phyloP scores from a whole-genome alignment of 2,113 vertebrate genomes.

The Pygoscelis antarcticus region DNA sequence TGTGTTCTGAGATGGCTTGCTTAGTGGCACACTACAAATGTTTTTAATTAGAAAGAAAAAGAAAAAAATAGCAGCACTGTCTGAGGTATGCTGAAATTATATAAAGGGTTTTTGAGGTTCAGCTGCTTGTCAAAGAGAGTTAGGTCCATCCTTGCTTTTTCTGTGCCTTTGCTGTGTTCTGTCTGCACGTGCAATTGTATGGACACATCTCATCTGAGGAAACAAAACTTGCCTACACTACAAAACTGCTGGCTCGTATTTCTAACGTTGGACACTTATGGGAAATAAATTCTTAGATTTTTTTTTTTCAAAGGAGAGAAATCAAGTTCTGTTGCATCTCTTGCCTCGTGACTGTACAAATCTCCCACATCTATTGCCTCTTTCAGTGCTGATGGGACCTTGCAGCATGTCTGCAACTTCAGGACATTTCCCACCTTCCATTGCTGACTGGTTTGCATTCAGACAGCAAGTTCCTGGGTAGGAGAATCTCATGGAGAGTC shows the following conservation, averaged over 20 bases:
- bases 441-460: neutral
- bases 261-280: neutral
- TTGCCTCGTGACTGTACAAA: neutral
- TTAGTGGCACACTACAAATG: neutral
- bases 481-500: neutral
- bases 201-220: neutral
- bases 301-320: neutral
- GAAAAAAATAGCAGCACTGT: neutral
- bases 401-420: neutral
- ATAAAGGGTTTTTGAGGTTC: neutral
- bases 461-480: neutral
- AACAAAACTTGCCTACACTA: neutral
- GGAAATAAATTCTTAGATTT: neutral
- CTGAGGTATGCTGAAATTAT: neutral
- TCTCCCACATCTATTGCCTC: neutral
- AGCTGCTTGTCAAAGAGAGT: neutral
- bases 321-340: neutral
- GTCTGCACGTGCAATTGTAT: fast-evolving
- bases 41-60: neutral
- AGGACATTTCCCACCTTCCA: neutral
- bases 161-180: neutral
- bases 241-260: neutral
- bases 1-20: neutral
- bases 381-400: neutral
- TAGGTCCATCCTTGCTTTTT: neutral